Evolutionary conservation across 2,888 invertebrate species (phyloP), one percentile per base, ranked within the genome.

Genomic region (Drosophila paracracens): DNA sequence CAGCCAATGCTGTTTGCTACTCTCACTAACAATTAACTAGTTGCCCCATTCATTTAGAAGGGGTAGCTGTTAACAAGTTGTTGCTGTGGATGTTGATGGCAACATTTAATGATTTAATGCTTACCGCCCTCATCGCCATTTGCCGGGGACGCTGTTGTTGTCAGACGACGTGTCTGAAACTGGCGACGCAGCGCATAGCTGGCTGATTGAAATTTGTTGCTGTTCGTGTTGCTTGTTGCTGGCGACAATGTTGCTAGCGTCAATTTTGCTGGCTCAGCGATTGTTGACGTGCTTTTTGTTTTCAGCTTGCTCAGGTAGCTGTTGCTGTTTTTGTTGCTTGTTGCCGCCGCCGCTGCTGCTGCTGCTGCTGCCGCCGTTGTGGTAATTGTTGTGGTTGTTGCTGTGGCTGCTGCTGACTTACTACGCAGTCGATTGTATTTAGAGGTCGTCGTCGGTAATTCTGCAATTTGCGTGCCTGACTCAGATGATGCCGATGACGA

Each of bases 81-180:
- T 21, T 46, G 61, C 43, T 53, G 56, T 36, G 46, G n/a, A 8
- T 21, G 31, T 13, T 60, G 40, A 18, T 53, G 31, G 40, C 51
- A 64, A 59, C 48, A 59, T 48, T 36, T 4, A 33, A 33, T 33
- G 5, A 16, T 29, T 36, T 56, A 7, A 8, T 48, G 83, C 88
- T 86, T 70, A 92, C 92, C 91, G 56, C 76, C 82, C 66, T 90
- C 91, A 66, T 90, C 91, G 36, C 64, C 65, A 16, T 51, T 79
- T 13, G 74, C 31, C 21, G 83, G 61, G 7, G 88, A 61, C 13
- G 84, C 72, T 76, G 89, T 87, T 65, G 91, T 89, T 57, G 90
- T 85, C 40, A 90, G 74, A 13, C 92, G 91, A 53, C 91, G 87
- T 46, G 88, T 79, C 64, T 91, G 91, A 64, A 89, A 92, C 66